Conservation (phyloP, 2,113 vertebrate species). For the Naja naja region DNA sequence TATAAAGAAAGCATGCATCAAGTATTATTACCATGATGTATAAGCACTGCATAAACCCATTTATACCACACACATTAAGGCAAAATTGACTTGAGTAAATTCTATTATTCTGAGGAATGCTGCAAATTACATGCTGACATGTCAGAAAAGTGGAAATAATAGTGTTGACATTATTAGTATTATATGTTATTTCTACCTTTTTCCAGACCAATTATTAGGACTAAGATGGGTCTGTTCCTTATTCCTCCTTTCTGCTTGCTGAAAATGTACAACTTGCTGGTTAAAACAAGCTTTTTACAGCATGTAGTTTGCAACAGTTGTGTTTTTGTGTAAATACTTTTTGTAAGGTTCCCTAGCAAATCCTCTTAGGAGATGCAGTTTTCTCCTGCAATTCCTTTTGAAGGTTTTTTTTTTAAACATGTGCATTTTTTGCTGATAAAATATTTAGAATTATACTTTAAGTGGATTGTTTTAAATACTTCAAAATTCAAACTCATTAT, state of each 20-base stretch:
- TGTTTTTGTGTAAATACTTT: not conserved
- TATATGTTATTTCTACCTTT: conserved; percentile 54
- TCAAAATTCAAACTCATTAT: not conserved
- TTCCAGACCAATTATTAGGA: conserved; percentile 38
- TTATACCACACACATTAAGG: conserved; percentile 64
- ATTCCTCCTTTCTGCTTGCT: conserved; percentile 14
- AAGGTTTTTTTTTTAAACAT: not conserved
- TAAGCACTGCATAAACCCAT: conserved; percentile 62
- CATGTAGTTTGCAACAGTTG: not conserved
- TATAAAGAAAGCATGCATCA: conserved; percentile 66
- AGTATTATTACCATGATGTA: conserved; percentile 66
- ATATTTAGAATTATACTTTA: not conserved
- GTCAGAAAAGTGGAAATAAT: conserved; percentile 71
- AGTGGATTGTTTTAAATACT: not conserved
- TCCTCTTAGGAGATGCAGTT: not conserved
- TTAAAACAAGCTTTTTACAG: not conserved
- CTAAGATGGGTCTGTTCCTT: conserved; percentile 1
- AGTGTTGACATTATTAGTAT: conserved; percentile 51
- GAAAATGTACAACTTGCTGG: not conserved
- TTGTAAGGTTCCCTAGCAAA: not conserved
- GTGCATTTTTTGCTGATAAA: not conserved
- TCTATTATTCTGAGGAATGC: conserved; percentile 72
- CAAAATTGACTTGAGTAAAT: conserved; percentile 74
- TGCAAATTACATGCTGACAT: conserved; percentile 64
- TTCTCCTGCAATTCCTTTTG: not conserved